A percentile compares a stretch with the other conserved stretches of the same genome.
Conservation (phyloP, 2,113 vertebrate genomes). For the Syrmaticus mikado region DNA sequence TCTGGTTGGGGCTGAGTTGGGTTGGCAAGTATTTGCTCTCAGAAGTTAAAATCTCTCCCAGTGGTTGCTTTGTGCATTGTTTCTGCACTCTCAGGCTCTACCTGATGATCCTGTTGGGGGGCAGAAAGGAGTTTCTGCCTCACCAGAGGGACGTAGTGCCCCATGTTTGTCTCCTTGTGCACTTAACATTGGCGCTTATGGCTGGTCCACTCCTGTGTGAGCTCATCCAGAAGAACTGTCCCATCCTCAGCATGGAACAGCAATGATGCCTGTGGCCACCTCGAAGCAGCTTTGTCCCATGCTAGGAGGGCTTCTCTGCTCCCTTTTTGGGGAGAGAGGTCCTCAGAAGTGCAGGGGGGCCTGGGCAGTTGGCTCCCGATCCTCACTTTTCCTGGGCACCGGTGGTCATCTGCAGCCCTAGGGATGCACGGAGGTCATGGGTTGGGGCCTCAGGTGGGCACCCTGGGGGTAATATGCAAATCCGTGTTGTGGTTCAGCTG, state of each 20-base stretch:
- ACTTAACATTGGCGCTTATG: fast-evolving
- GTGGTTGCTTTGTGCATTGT: not conserved
- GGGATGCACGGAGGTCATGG: not conserved
- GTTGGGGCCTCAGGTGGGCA: not conserved
- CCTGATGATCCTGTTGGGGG: not conserved
- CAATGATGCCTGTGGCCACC: not conserved
- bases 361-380: not conserved
- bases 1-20: not conserved
- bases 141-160: not conserved
- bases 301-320: not conserved
- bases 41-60: not conserved
- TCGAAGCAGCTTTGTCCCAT: not conserved
- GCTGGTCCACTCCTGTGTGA: not conserved
- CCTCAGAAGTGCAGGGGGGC: not conserved
- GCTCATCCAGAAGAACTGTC: fast-evolving
- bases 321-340: not conserved
- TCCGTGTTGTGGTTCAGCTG: not conserved
- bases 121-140: not conserved
- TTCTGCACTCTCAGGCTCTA: not conserved
- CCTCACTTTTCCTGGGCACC: not conserved
- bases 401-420: not conserved
- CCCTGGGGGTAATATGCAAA: not conserved
- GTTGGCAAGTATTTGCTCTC: not conserved
- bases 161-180: not conserved
- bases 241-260: fast-evolving